Evolutionary conservation across 2,113 vertebrate genomes (phyloP), one percentile per base, ranked within the genome.

Genomic region (Connochaetes taurinus): DNA sequence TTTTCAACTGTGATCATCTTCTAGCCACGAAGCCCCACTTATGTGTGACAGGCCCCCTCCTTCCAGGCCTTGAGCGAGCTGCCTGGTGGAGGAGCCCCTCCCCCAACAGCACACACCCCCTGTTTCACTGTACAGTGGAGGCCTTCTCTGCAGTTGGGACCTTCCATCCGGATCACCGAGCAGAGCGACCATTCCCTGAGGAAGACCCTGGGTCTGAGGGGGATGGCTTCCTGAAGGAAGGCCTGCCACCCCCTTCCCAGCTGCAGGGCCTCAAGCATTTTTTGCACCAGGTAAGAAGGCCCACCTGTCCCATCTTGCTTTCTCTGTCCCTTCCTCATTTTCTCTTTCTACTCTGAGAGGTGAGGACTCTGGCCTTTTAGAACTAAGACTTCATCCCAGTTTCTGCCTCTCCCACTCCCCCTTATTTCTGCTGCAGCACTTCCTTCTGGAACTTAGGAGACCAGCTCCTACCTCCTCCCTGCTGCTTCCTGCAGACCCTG

Each of bases 221-320:
- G 3, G 98, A 98, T 23, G 76, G 96, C 27, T 78, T 94, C 87
- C 84, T 92, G 13, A 95, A 91, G n/a, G 33, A 87, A 33, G 85
- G 67, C 6, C 94, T 93, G 12, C 96, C 33, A 0, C 93, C 96
- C 67, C n/a, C 97, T 36, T 91, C 98, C 53, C 97, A 98, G 45
- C 47, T 98, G 7, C 87, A 95, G 43, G 98, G 98, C 47, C 94
- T 98, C 21, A 98, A 98, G 93, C 97, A 98, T 64, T 98, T 98
- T 93, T 93, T 99, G 82, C 97, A 98, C 9, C 96, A 97, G 96
- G 98, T 98, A 89, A 92, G 60, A 53, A 50, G 76, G 4, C 81
- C 58, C 43, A 76, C 36, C 29, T 6, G 21, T 36, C 60, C 17
- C 5, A 31, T 40, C 40, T 53, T 36, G 2, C 12, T 33, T 60